Evolutionary conservation across 2,113 vertebrate genomes (phyloP), one percentile per base, ranked within the genome.

Genomic region (Patagioenas fasciata): DNA sequence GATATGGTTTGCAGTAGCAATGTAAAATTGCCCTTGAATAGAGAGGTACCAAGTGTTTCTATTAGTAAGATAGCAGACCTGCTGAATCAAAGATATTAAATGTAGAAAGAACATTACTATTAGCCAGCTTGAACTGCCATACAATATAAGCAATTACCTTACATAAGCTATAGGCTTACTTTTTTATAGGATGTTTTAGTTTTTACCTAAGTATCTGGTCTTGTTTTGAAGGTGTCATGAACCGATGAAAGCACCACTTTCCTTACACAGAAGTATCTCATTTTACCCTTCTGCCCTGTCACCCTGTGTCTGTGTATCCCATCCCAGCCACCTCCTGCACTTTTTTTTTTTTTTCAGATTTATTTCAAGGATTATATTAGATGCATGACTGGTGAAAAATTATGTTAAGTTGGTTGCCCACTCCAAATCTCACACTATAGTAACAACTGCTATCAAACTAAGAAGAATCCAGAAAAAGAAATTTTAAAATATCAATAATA

Each of bases 281-380:
- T 78, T 89, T 40, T 73, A 26, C 2, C 4, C 31, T 32, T 75
- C 40, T 9, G 17, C 4, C 3, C 4, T 34, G 5, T 34, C 25
- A 70, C 8, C 2, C 10, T 31, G 7, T 90, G 32, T 36, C 25
- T 72, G 4, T 48, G 11, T 21, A 4, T 6, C 4, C 4, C 12
- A 4, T 15, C 17, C 7, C 1, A 2, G 23, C 2, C 5, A 6
- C 2, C 20, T 29, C 26, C 10, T 3, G 7, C 9, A 1, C 2
- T 32, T 70, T 6, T 64, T 78, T 58, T 14, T 57, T 13, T 10
- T 47, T 42, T 24, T 10, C 2, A 5, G 50, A 9, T 28, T 66
- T 42, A 31, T 56, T 69, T 64, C 28, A 65, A n/a, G 3, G 26
- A 53, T 51, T 47, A 5, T 29, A 23, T 71, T 81, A n/a, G 5